Base-by-base conservation (phyloP, 2,888 invertebrate species). In the Ornithoptera alexandrae region DNA sequence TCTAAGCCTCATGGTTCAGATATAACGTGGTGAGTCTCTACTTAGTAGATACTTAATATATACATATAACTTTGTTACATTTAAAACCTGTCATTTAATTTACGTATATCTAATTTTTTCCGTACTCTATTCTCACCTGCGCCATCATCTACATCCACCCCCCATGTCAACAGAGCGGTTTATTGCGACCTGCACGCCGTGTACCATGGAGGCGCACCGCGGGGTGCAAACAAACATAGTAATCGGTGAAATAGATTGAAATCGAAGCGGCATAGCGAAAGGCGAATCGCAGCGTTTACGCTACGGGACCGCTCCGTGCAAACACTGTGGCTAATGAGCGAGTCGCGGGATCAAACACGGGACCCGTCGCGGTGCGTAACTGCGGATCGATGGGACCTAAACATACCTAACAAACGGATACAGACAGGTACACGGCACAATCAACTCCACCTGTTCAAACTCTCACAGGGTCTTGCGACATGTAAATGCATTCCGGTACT, bases 401-500 rank as follows among this genome's bases (percentile, higher is more conserved):
- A 81, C 78, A 78, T 70, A 72, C 70, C 72, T 71, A 77, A 69
- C 65, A 63, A 46, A 46, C 75, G 72, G 75, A 18, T 72, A 77
- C 76, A 74, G 75, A 73, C 81, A 83, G 82, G 82, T 84, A 87
- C 87, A 77, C 78, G 81, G 78, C 74, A 86, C 88, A 88, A 88
- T 86, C 88, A 87, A 77, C 77, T 82, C 62, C 91, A 90, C 79
- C 84, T 90, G 91, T 81, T 81, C 76, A 80, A 77, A 81, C 85
- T 90, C 91, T 85, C 90, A 89, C 86, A 85, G 83, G 84, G 81
- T 84, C 85, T 81, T 82, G 84, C 83, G 86, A 88, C 85, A 88
- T 92, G 92, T 89, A 90, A 91, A 92, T 92, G 91, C 92, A 90
- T 88, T 90, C 81, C 79, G 80, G 79, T 81, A 82, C 82, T 81